Evolutionary conservation across 2,113 vertebrate genomes (phyloP).

Genomic region (Acanthisitta chloris): DNA sequence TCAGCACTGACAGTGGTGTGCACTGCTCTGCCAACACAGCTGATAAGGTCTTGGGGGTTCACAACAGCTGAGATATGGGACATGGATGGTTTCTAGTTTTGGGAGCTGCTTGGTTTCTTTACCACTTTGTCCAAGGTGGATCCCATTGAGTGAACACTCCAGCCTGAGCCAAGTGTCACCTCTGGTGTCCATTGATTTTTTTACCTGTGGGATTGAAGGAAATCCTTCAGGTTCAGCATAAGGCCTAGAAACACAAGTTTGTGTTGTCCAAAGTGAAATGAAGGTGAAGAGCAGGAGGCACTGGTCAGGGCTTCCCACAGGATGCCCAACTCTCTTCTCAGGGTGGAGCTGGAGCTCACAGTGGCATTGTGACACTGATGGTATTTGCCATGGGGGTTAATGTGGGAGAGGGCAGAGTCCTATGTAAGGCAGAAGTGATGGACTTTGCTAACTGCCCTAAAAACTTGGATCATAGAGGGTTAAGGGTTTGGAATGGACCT

Average conservation of each 20-base stretch:
- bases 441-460: neutral
- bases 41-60: neutral
- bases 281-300: neutral
- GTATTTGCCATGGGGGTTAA: accelerated
- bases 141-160: neutral
- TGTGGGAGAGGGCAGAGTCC: neutral
- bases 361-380: neutral
- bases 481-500: too few relatives aligned
- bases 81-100: neutral
- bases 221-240: neutral
- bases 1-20: accelerated
- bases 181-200: neutral
- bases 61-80: neutral
- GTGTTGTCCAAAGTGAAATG: neutral
- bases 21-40: accelerated
- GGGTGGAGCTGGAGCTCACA: accelerated
- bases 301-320: accelerated
- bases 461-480: too few relatives aligned
- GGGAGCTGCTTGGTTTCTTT: neutral
- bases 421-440: neutral
- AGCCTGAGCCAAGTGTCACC: accelerated
- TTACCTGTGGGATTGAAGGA: neutral
- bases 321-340: neutral
- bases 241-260: neutral
- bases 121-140: neutral